Evolutionary conservation across 2,113 vertebrate genomes (phyloP).

Genomic region (Arvicanthis niloticus): DNA sequence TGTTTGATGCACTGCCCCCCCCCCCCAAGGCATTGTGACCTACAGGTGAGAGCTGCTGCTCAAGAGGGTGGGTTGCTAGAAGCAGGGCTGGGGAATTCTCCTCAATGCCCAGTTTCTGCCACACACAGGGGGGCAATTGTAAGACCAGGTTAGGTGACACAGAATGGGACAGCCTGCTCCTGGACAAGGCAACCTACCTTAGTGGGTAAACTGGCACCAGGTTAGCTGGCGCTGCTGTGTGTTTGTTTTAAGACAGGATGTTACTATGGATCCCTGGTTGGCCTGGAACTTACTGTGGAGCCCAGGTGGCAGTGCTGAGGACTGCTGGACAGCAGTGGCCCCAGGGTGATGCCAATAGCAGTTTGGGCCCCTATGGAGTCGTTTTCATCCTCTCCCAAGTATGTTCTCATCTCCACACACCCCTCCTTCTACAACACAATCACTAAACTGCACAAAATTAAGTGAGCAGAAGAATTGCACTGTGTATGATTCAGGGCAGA

Average conservation of each 20-base stretch:
- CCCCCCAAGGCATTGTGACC: too few relatives aligned
- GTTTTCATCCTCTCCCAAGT: neutral
- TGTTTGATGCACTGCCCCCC: neutral
- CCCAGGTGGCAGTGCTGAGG: neutral
- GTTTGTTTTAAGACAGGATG: neutral
- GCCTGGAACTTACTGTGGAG: neutral
- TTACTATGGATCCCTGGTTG: neutral
- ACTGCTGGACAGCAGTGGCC: neutral
- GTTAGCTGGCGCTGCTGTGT: too few relatives aligned
- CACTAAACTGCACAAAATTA: constrained; percentile 75
- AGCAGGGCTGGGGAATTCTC: neutral
- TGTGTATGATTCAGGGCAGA: constrained; percentile 57
- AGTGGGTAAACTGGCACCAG: neutral
- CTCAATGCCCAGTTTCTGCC: neutral
- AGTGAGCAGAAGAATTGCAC: constrained; percentile 71
- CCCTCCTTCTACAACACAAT: constrained; percentile 61
- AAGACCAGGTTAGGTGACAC: neutral
- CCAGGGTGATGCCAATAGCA: neutral
- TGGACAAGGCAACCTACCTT: neutral
- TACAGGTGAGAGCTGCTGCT: neutral
- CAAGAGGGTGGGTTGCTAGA: neutral
- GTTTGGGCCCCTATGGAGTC: neutral
- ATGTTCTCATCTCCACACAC: constrained; percentile 26
- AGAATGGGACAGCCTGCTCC: neutral
- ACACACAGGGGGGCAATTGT: neutral